Conservation (phyloP, 2,888 invertebrate species). For the Drosophila phalerata region DNA sequence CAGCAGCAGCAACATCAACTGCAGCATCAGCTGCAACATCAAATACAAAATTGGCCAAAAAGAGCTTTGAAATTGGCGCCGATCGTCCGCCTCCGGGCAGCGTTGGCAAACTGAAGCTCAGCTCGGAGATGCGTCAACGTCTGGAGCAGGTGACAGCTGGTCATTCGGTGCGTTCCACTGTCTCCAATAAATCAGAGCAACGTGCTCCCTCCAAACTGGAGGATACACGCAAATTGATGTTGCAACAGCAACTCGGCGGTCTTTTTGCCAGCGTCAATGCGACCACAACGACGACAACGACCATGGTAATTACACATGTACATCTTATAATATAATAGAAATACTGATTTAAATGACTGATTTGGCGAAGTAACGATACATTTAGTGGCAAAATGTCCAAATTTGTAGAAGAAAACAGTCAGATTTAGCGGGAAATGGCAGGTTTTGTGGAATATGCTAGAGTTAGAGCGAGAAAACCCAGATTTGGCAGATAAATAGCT, state of each 20-base stretch:
- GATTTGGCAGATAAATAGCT: too few species aligned
- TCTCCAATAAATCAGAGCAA: constrained; percentile 90
- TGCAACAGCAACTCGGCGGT: constrained; percentile 93
- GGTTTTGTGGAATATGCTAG: too few species aligned
- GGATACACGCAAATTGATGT: constrained; percentile 93
- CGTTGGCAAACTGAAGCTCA: constrained; percentile 95
- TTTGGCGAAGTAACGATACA: too few species aligned
- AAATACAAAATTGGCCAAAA: constrained; percentile 77
- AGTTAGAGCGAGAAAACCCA: too few species aligned
- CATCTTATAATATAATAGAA: too few species aligned
- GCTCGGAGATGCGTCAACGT: constrained; percentile 96
- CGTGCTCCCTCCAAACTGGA: constrained; percentile 93
- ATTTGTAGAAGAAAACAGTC: too few species aligned
- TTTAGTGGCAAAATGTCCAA: too few species aligned
- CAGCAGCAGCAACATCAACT: constrained; percentile 29
- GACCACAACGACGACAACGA: background rate
- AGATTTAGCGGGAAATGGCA: too few species aligned
- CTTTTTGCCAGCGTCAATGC: constrained; percentile 73
- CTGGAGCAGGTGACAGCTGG: constrained; percentile 95
- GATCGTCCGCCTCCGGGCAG: constrained; percentile 94
- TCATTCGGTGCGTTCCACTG: constrained; percentile 93
- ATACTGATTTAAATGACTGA: too few species aligned
- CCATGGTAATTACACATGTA: background rate
- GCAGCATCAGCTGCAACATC: constrained; percentile 29
- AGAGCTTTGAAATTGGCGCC: constrained; percentile 93